Percentiles rank a stretch among this genome's conserved stretches.
Conservation (phyloP, 2,797 vertebrate species). For the Falco novaeseelandiae region DNA sequence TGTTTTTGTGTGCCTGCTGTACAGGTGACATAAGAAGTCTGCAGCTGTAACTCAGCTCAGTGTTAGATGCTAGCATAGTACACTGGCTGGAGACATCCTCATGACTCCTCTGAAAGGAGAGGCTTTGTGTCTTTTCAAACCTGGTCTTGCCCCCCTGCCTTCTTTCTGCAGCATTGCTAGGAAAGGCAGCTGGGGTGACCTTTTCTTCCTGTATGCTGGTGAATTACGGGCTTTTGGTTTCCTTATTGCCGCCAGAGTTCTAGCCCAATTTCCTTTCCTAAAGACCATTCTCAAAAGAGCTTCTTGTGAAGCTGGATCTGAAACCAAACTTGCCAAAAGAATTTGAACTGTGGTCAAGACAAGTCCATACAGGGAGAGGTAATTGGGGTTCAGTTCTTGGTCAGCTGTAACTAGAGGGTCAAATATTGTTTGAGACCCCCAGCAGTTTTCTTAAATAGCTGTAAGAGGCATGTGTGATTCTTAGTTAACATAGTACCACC, state of each 20-base stretch:
- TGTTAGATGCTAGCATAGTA: fast-evolving
- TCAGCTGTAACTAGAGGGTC: too few relatives aligned
- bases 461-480: too few relatives aligned
- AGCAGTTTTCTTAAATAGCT: too few relatives aligned
- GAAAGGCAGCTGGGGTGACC: not conserved
- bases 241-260: not conserved
- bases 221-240: not conserved
- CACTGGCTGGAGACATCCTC: not conserved
- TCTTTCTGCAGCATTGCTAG: not conserved
- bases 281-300: not conserved
- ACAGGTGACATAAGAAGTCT: not conserved
- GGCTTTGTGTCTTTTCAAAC: not conserved
- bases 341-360: too few relatives aligned
- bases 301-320: not conserved
- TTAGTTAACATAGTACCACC: too few relatives aligned
- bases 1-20: not conserved
- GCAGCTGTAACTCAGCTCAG: not conserved
- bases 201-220: not conserved
- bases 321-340: too few relatives aligned
- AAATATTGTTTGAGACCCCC: too few relatives aligned
- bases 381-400: too few relatives aligned
- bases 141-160: not conserved
- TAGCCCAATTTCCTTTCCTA: not conserved
- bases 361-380: too few relatives aligned
- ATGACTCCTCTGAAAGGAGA: not conserved